Evolutionary conservation across 2,888 invertebrate species (phyloP).

Genomic region (Drosophila nr. fundita): DNA sequence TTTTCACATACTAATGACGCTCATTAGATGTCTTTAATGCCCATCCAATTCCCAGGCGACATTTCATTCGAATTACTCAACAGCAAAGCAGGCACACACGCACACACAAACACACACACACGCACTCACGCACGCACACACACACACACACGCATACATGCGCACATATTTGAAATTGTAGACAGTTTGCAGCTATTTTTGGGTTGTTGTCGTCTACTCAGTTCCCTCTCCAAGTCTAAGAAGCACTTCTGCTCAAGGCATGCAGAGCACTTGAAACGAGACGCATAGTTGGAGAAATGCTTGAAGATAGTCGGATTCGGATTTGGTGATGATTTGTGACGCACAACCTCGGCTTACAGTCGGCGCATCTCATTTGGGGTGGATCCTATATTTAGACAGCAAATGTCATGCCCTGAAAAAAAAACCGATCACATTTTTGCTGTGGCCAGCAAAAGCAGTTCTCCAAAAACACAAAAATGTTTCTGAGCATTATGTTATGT

Average conservation of each 20-base stretch:
- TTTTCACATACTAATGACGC: constrained; percentile 72
- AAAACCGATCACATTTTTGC: not conserved
- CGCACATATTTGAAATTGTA: constrained; percentile 47
- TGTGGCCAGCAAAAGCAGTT: not conserved
- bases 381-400: constrained; percentile 55
- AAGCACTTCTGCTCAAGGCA: constrained; percentile 12
- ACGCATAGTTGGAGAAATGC: not conserved
- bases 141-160: not conserved
- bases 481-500: not conserved
- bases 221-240: constrained; percentile 7
- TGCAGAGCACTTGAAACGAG: constrained; percentile 28
- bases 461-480: not conserved
- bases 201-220: constrained; percentile 12
- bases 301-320: constrained; percentile 8
- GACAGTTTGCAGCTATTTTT: constrained; percentile 64
- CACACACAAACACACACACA: constrained; percentile 29
- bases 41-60: constrained; percentile 59
- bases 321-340: constrained; percentile 54
- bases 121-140: constrained; percentile 25
- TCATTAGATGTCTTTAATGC: constrained; percentile 75
- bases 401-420: constrained; percentile 7
- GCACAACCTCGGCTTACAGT: constrained; percentile 50
- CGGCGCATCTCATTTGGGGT: constrained; percentile 19
- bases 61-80: constrained; percentile 72
- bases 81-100: constrained; percentile 28